Conservation (phyloP, 2,797 vertebrate genomes). For the Buceros bicornis region DNA sequence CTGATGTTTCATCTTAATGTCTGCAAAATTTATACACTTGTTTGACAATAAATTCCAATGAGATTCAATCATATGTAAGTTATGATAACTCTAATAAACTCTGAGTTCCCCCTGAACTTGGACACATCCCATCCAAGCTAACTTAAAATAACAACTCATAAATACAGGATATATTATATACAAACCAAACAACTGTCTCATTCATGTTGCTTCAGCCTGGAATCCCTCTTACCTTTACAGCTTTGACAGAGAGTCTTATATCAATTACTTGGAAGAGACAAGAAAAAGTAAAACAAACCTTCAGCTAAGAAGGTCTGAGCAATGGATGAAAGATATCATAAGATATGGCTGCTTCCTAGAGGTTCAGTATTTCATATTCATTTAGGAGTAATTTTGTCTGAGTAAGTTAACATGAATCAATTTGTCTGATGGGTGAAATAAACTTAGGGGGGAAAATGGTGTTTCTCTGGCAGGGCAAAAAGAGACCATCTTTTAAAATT, state of each 20-base stretch:
- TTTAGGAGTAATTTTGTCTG: conserved; percentile 17
- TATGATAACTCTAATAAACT: not conserved
- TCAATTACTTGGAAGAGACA: not conserved
- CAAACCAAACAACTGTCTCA: not conserved
- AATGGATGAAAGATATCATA: conserved; percentile 11
- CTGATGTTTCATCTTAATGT: not conserved
- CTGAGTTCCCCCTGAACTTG: not conserved
- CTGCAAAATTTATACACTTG: not conserved
- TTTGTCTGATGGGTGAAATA: not conserved
- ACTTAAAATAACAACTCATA: not conserved
- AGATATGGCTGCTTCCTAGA: not conserved
- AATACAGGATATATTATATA: not conserved
- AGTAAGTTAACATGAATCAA: conserved; percentile 27
- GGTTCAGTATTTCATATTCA: not conserved
- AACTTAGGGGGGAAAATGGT: not conserved
- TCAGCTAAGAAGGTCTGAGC: not conserved
- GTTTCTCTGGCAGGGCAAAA: not conserved
- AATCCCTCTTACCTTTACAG: not conserved
- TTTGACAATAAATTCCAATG: not conserved
- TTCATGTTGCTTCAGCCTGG: not conserved
- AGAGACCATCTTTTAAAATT: not conserved
- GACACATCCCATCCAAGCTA: not conserved
- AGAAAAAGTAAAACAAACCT: conserved; percentile 45
- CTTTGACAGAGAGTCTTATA: not conserved
- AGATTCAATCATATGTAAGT: not conserved